Conservation (phyloP, 2,888 invertebrate genomes). For the Craniophora ligustri region DNA sequence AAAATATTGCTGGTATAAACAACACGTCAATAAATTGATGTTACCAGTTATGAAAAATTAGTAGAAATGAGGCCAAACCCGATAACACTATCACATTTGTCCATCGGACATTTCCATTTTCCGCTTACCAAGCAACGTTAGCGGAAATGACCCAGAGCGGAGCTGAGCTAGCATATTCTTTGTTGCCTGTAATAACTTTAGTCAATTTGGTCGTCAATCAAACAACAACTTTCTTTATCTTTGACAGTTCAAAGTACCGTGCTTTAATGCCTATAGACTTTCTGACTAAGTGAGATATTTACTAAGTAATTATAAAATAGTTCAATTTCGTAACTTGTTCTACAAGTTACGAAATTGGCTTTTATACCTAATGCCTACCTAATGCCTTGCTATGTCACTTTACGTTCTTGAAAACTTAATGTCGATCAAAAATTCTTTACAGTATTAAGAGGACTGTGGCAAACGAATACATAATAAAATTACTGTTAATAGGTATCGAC, state of each 20-base stretch:
- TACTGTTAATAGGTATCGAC: too few species aligned
- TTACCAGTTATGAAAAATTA: constrained; percentile 37
- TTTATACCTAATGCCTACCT: too few species aligned
- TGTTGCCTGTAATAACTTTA: constrained; percentile 11
- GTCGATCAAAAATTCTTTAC: too few species aligned
- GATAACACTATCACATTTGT: constrained; percentile 54
- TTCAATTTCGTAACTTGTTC: too few species aligned
- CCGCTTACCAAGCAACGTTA: constrained; percentile 50
- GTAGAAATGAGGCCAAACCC: constrained; percentile 30
- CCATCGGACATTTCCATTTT: constrained; percentile 55
- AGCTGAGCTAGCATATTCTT: constrained; percentile 17
- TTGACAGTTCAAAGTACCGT: constrained; percentile 14
- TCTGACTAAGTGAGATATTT: constrained; percentile 1
- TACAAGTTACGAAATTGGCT: constrained; percentile 16
- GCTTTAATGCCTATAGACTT: not conserved
- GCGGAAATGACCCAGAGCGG: constrained; percentile 39
- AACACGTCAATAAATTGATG: constrained; percentile 5
- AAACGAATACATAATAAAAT: too few species aligned
- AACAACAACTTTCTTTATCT: constrained; percentile 18
- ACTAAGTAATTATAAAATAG: constrained; percentile 5
- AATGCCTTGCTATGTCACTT: constrained; percentile 5
- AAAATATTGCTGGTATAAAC: constrained; percentile 7
- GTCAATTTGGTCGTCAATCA: constrained; percentile 23
- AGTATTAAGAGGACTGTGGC: too few species aligned
- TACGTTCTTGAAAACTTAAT: constrained; percentile 5